Conservation (phyloP, 2,797 vertebrate species). For the Argyrosomus regius region DNA sequence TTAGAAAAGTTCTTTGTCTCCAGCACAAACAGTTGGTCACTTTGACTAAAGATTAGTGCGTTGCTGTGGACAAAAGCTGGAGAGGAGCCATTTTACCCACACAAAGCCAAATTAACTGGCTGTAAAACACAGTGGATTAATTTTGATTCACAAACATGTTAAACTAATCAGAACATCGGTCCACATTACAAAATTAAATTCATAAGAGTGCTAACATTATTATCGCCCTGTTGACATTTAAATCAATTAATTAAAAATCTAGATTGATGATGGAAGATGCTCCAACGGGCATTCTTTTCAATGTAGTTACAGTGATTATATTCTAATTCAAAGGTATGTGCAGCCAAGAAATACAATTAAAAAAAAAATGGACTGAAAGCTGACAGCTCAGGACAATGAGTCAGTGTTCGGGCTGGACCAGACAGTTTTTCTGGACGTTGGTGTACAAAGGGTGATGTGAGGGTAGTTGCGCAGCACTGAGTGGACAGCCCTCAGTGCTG, state of each 20-base stretch:
- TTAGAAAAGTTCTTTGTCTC: constrained; percentile 50
- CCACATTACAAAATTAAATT: constrained; percentile 21
- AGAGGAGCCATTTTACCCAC: constrained; percentile 32
- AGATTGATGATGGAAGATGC: constrained; percentile 2
- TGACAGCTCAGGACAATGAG: constrained; percentile 6
- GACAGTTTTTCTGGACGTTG: constrained; percentile 22
- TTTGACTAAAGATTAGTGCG: constrained; percentile 42
- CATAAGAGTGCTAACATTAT: constrained; percentile 17
- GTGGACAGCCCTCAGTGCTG: constrained; percentile 56
- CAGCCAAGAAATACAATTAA: not conserved
- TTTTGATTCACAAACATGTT: constrained; percentile 34
- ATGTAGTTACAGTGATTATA: not conserved
- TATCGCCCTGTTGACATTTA: constrained; percentile 28
- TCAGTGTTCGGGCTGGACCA: constrained; percentile 19
- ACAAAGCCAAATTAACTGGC: constrained; percentile 44
- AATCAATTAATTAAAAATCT: constrained; percentile 24
- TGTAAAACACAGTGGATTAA: constrained; percentile 34
- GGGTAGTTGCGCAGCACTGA: constrained; percentile 40
- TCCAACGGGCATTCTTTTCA: not conserved
- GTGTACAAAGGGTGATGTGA: constrained; percentile 35
- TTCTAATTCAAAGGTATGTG: constrained; percentile 8
- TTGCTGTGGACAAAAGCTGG: constrained; percentile 44
- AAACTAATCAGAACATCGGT: constrained; percentile 41
- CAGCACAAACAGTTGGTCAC: constrained; percentile 49
- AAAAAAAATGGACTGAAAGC: not conserved